Percentiles rank a stretch among this genome's conserved stretches.
phyloP scores from a whole-genome alignment of 1,140 invertebrate genomes.

The Nasonia giraulti region DNA sequence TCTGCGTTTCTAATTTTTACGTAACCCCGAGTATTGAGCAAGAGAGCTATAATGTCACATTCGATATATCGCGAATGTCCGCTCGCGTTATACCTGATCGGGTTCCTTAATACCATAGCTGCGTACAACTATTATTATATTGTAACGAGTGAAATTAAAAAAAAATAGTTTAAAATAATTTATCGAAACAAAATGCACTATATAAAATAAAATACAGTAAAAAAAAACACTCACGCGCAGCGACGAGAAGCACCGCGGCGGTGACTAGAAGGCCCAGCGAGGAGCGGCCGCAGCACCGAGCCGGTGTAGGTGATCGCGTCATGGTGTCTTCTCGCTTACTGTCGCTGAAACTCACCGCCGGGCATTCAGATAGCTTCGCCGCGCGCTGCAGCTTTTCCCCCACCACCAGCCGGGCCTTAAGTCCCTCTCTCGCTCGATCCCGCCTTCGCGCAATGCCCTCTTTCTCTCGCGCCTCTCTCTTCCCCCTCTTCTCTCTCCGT shows the following conservation, averaged over 20 bases:
- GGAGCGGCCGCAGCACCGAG: conserved; percentile 59
- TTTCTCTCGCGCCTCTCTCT: conserved; percentile 3
- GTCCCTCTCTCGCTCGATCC: conserved; percentile 27
- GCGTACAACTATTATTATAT: no score
- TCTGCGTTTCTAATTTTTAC: background rate
- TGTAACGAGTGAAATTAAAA: no score
- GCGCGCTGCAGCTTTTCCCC: conserved; percentile 56
- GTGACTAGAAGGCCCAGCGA: conserved; percentile 60
- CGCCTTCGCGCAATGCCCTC: background rate
- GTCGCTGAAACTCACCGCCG: conserved; percentile 65
- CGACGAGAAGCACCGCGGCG: conserved; percentile 60
- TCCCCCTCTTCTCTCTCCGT: background rate
- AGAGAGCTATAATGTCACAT: background rate
- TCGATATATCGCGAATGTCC: background rate
- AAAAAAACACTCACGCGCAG: conserved; percentile 66
- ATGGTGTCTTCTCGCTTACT: conserved; percentile 73
- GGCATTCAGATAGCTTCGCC: conserved; percentile 66
- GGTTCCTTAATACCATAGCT: no score
- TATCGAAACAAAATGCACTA: background rate
- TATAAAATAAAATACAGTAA: conserved; percentile 16
- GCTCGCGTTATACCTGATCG: no score
- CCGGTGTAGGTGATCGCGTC: conserved; percentile 69
- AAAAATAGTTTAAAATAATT: no score
- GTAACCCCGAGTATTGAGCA: background rate
- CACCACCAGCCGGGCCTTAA: conserved; percentile 51